Conservation (phyloP, 1,140 invertebrate species). For the Papilio helenus region DNA sequence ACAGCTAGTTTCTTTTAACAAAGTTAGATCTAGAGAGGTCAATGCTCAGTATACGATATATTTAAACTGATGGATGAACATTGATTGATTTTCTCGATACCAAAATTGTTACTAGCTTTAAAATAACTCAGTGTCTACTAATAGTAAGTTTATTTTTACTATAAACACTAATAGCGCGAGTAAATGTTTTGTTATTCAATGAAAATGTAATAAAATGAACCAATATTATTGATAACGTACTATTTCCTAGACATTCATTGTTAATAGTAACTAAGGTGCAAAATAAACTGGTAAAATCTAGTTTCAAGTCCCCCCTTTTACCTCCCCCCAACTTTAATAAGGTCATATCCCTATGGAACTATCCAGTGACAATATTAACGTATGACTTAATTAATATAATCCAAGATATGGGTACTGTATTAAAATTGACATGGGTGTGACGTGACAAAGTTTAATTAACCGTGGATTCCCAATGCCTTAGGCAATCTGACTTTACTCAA, state of each 20-base stretch:
- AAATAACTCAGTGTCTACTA: slow-evolving; percentile 9
- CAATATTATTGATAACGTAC: background rate
- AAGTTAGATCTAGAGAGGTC: background rate
- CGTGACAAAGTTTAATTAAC: background rate
- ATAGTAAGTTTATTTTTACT: background rate
- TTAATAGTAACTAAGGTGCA: background rate
- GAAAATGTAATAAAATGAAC: background rate
- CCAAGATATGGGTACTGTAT: background rate
- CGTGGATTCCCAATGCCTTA: background rate
- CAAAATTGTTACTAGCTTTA: background rate
- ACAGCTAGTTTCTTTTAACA: no score
- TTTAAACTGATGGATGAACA: background rate
- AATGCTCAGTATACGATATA: background rate
- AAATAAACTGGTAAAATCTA: background rate
- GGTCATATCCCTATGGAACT: background rate
- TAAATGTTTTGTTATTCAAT: slow-evolving; percentile 9
- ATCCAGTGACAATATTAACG: background rate
- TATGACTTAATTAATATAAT: slow-evolving; percentile 7
- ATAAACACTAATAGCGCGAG: background rate
- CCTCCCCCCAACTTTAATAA: no score
- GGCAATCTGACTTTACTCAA: no score
- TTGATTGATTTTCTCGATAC: background rate
- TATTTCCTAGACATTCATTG: background rate
- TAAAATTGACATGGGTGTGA: background rate
- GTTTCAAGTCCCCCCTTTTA: background rate